phyloP scores from a whole-genome alignment of 1,140 invertebrate species.

The Lucilia cuprina region DNA sequence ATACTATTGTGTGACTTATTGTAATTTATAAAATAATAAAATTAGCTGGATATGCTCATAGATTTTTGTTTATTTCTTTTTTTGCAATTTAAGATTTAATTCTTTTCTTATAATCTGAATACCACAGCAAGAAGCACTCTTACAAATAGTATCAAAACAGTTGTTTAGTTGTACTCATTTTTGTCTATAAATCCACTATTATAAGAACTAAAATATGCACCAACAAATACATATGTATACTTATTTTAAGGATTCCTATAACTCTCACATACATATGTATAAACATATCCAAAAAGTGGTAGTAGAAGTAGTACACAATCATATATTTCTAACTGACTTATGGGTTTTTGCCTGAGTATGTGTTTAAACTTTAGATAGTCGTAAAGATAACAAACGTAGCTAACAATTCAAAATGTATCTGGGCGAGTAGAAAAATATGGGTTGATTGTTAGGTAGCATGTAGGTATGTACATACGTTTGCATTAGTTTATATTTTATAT shows the following conservation, averaged over 20 bases:
- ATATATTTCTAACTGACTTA: too few relatives aligned
- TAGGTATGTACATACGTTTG: neutral
- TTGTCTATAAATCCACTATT: constrained; percentile 15
- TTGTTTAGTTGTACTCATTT: constrained; percentile 3
- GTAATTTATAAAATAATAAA: too few relatives aligned
- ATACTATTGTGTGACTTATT: too few relatives aligned
- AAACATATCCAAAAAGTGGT: too few relatives aligned
- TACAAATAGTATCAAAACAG: neutral
- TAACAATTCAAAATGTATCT: neutral
- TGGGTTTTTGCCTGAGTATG: neutral
- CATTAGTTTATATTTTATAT: neutral
- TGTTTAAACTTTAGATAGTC: neutral
- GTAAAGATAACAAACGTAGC: neutral
- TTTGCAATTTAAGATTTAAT: too few relatives aligned
- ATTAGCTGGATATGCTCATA: too few relatives aligned
- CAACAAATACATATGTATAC: neutral
- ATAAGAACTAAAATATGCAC: neutral
- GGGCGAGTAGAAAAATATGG: neutral
- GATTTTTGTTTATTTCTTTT: too few relatives aligned
- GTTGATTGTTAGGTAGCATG: neutral
- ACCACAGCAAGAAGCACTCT: neutral
- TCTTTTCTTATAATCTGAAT: neutral
- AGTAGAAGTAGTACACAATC: too few relatives aligned
- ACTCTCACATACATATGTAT: too few relatives aligned
- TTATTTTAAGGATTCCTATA: neutral